These are phyloP conservation scores for Mimachlamys varia DNA, from an alignment of 2,888 invertebrate species.

Conservation along the genomic window DNA sequence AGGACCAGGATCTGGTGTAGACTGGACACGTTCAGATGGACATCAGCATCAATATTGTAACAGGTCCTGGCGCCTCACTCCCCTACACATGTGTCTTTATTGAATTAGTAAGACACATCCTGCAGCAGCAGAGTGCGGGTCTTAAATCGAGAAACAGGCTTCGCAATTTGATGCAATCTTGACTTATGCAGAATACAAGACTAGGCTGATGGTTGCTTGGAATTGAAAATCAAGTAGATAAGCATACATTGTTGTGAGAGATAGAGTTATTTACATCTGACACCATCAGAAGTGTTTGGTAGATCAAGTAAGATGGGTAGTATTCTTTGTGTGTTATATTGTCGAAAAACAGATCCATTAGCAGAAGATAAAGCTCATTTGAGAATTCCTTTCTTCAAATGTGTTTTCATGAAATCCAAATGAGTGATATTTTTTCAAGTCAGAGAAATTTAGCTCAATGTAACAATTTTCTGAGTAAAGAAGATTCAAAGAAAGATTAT, in stretches of 20 bases:
- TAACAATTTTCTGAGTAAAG: too few relatives aligned
- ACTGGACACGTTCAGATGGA: not conserved
- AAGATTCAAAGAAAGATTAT: not conserved
- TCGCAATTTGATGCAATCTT: not conserved
- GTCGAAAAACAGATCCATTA: too few relatives aligned
- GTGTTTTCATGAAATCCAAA: too few relatives aligned
- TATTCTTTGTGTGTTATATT: too few relatives aligned
- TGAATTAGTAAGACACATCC: not conserved
- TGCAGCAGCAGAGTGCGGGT: not conserved
- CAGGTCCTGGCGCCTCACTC: not conserved
- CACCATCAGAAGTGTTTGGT: not conserved
- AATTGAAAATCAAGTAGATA: not conserved
- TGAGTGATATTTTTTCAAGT: too few relatives aligned
- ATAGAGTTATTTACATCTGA: not conserved
- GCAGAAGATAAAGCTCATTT: too few relatives aligned
- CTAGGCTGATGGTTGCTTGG: not conserved
- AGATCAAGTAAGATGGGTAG: too few relatives aligned
- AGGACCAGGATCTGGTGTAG: not conserved
- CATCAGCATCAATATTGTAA: constrained; percentile 5
- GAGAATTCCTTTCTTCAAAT: too few relatives aligned
- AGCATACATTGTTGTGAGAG: not conserved
- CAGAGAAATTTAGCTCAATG: too few relatives aligned
- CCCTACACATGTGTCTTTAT: not conserved
- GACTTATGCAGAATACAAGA: not conserved
- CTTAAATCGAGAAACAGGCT: not conserved